Conservation (phyloP, 92 coral and sea anemone species). For the Porites lobata region DNA sequence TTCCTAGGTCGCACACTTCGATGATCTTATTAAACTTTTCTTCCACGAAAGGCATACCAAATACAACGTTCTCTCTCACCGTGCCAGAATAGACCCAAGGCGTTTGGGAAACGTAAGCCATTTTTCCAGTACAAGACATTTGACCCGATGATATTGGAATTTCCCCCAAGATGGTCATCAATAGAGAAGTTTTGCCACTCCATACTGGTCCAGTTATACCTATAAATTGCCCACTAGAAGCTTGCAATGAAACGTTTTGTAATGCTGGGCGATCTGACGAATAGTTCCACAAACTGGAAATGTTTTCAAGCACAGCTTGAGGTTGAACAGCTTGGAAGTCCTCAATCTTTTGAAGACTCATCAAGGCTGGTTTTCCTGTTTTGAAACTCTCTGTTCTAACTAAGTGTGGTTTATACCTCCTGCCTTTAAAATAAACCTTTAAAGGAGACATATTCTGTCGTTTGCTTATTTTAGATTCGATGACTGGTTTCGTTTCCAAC, state of each 20-base stretch:
- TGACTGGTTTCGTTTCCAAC: neutral
- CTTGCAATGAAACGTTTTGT: neutral
- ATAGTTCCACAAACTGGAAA: slow-evolving; percentile 11
- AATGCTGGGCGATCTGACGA: neutral
- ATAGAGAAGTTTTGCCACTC: slow-evolving; percentile 80
- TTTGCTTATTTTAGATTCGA: neutral
- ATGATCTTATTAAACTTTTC: slow-evolving; percentile 71
- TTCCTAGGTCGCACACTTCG: slow-evolving; percentile 85
- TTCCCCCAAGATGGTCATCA: slow-evolving; percentile 91
- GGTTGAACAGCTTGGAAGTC: neutral
- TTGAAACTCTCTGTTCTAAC: slow-evolving; percentile 23
- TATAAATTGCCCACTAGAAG: slow-evolving; percentile 12
- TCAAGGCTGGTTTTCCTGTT: slow-evolving; percentile 9
- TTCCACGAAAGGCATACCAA: slow-evolving; percentile 77
- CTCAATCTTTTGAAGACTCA: neutral
- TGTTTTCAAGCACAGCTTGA: neutral
- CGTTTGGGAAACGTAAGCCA: slow-evolving; percentile 88
- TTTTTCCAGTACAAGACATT: slow-evolving; percentile 70
- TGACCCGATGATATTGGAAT: slow-evolving; percentile 82
- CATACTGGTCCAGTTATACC: slow-evolving; percentile 56
- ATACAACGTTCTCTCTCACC: slow-evolving; percentile 88
- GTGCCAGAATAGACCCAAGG: slow-evolving; percentile 98
- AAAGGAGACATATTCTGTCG: neutral
- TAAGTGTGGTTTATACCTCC: slow-evolving; percentile 1
- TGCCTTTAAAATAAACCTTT: slow-evolving; percentile 3